A percentile compares a stretch with the other conserved stretches of the same genome.
Conservation (phyloP, 23 tunicate genomes). For the Halocynthia aurantium region DNA sequence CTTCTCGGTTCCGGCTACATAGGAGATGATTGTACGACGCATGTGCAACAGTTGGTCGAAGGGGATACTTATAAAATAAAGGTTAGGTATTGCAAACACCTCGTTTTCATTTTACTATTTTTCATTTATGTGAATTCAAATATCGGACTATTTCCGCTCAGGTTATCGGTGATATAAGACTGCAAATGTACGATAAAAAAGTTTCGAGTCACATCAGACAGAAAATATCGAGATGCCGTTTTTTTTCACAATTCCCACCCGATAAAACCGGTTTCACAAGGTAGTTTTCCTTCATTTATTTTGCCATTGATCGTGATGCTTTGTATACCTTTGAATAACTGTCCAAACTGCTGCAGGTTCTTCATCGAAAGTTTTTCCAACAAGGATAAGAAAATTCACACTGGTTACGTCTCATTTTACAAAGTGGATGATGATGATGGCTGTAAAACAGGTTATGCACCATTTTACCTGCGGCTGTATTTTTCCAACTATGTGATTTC, state of each 20-base stretch:
- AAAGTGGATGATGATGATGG: conserved; percentile 27
- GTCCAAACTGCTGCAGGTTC: conserved; percentile 21
- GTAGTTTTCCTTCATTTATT: no score
- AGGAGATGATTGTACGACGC: conserved; percentile 47
- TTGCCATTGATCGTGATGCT: no score
- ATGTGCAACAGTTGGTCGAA: conserved; percentile 60
- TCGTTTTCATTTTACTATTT: not conserved
- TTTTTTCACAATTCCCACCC: conserved; percentile 73
- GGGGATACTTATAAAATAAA: conserved; percentile 51
- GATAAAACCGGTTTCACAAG: conserved; percentile 40
- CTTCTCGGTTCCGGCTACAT: conserved; percentile 40
- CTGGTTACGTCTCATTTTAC: conserved; percentile 73
- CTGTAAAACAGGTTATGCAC: not conserved
- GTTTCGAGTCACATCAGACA: conserved; percentile 46
- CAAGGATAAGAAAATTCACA: conserved; percentile 4
- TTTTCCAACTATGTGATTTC: no score
- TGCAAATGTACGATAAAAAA: conserved; percentile 32
- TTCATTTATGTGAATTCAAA: not conserved
- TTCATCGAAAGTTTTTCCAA: conserved; percentile 28
- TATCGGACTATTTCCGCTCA: not conserved
- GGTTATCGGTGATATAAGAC: conserved; percentile 51
- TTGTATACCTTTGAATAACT: no score
- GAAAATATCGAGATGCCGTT: conserved; percentile 25
- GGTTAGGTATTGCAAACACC: conserved; percentile 12
- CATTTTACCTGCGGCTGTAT: no score